These are phyloP conservation scores for Drosophila vallismaia DNA, from an alignment of 2,888 invertebrate genomes.

Conservation along the genomic window DNA sequence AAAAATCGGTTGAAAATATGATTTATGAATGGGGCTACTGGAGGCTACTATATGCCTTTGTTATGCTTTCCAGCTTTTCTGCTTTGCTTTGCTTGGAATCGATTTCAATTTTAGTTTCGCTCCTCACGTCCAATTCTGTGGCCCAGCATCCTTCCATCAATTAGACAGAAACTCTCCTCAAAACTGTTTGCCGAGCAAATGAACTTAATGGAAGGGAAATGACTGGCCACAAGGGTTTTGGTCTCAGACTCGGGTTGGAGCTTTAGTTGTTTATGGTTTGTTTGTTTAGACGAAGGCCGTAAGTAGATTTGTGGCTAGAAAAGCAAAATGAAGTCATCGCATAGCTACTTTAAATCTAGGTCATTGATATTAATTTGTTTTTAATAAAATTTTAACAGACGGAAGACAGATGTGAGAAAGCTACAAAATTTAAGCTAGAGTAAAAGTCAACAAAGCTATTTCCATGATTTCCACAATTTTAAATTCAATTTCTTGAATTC, in stretches of 20 bases:
- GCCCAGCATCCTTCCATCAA: conserved; percentile 45
- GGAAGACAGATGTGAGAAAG: no score
- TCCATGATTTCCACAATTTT: not conserved
- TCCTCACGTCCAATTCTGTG: not conserved
- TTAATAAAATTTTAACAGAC: not conserved
- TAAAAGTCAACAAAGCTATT: not conserved
- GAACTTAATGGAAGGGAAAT: conserved; percentile 9
- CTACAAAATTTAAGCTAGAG: not conserved
- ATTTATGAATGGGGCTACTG: conserved; percentile 63
- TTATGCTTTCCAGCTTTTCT: conserved; percentile 2
- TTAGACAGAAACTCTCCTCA: conserved; percentile 32
- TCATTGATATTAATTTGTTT: not conserved
- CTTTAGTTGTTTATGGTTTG: not conserved
- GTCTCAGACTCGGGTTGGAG: not conserved
- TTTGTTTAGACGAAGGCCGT: conserved; percentile 11
- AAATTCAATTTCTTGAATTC: conserved; percentile 24
- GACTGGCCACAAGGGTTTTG: conserved; percentile 22
- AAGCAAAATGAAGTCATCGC: not conserved
- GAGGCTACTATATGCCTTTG: conserved; percentile 1
- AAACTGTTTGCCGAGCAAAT: conserved; percentile 47
- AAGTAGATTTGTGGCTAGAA: conserved; percentile 19
- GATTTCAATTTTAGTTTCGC: conserved; percentile 57
- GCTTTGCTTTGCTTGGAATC: conserved; percentile 45
- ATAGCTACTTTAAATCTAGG: not conserved
- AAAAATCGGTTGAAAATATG: conserved; percentile 57